phyloP scores from a whole-genome alignment of 2,888 invertebrate species.

The Leptinotarsa peninsularis region DNA sequence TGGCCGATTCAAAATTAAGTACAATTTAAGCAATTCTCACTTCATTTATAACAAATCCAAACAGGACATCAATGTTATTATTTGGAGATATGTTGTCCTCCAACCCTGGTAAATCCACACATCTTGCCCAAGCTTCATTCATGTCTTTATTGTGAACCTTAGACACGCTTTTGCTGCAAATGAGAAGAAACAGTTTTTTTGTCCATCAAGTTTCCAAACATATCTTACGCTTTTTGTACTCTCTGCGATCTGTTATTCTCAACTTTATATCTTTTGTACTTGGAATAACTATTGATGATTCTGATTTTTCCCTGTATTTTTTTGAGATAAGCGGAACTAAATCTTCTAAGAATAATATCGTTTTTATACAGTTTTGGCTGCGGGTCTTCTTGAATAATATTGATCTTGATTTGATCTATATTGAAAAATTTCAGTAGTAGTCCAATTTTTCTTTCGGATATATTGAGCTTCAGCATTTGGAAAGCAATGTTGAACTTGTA shows the following conservation, averaged over 20 bases:
- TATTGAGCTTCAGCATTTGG: slow-evolving; percentile 78
- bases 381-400: slow-evolving; percentile 48
- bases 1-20: too few relatives aligned
- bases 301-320: slow-evolving; percentile 48
- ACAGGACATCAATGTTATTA: slow-evolving; percentile 78
- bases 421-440: slow-evolving; percentile 73
- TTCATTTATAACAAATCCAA: slow-evolving; percentile 80
- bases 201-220: neutral
- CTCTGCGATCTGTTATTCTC: slow-evolving; percentile 45
- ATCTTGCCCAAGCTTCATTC: slow-evolving; percentile 79
- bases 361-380: slow-evolving; percentile 47
- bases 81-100: slow-evolving; percentile 86
- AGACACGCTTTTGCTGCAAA: slow-evolving; percentile 49
- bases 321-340: slow-evolving; percentile 44
- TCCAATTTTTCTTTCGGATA: slow-evolving; percentile 79
- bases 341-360: slow-evolving; percentile 47
- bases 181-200: slow-evolving; percentile 9
- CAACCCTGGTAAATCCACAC: slow-evolving; percentile 82
- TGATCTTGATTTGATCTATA: slow-evolving; percentile 52
- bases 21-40: slow-evolving; percentile 54
- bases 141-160: slow-evolving; percentile 51
- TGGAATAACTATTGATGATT: slow-evolving; percentile 47
- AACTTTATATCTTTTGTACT: slow-evolving; percentile 49
- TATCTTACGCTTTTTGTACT: slow-evolving; percentile 47
- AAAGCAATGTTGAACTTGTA: slow-evolving; percentile 82